Base-by-base conservation (phyloP, 2,888 invertebrate genomes). In the Pelosia muscerda region DNA sequence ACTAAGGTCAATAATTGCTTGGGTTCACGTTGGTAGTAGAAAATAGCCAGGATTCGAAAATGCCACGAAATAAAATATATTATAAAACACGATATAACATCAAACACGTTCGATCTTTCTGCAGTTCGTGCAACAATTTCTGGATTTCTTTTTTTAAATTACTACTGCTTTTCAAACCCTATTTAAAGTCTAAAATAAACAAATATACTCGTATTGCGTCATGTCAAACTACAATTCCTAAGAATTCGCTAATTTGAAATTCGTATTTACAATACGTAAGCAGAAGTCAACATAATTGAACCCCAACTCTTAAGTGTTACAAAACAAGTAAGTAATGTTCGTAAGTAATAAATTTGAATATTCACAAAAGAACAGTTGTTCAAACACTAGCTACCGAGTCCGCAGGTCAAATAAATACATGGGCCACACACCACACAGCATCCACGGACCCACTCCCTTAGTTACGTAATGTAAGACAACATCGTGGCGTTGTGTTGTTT, bases 311-410 rank as follows among this genome's bases (percentile, higher is more conserved):
- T 4, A 26, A 13, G n/a, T 28, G 49, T 22, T n/a, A 49, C 26
- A 22, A 61, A 62, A 38, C 31, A 63, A 55, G 25, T n/a, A n/a
- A 15, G 9, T 55, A 53, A 56, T 55, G 34, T 38, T 58, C 61
- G 25, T 61, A 56, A 34, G 25, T 61, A 56, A 34, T 22, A 60
- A 64, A 67, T 60, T 68, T 66, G 58, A 74, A 74, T 78, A 76
- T 81, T 74, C 76, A 79, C 74, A 69, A 73, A 74, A 77, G 76
- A 74, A 80, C 82, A 85, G 78, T 84, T 84, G 79, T 73, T 56
- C 66, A 81, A 83, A 78, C 72, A 54, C 9, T 68, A 63, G 69
- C 59, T 61, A 61, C 63, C 13, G 59, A 42, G 53, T 25, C 22
- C 58, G 55, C 67, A 70, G 64, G 68, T 74, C 71, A 82, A 81